Evolutionary conservation across 1,140 invertebrate genomes (phyloP).

Genomic region (Condylostylus longicornis): DNA sequence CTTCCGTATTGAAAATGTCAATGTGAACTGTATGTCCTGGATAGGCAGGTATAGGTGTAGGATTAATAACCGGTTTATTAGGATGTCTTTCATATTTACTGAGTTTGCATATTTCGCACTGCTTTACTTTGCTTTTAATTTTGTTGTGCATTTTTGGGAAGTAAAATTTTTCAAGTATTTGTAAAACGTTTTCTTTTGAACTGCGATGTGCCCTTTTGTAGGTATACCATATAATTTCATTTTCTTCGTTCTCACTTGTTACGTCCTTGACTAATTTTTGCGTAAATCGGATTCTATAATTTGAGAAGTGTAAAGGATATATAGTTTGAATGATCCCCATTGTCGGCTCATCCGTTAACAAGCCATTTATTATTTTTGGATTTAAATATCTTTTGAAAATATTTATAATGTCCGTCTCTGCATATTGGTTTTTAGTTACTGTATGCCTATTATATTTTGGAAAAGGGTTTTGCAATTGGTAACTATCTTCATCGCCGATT

Average conservation of each 20-base stretch:
- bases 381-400: constrained; percentile 1
- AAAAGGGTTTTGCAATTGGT: not conserved
- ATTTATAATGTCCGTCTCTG: not conserved
- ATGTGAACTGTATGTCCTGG: not conserved
- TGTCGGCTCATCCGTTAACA: not conserved
- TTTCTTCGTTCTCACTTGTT: not conserved
- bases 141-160: not conserved
- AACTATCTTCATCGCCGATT: not conserved
- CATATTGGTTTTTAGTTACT: not conserved
- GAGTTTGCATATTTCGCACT: not conserved
- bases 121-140: not conserved
- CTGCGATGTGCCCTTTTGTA: not conserved
- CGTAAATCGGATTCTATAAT: not conserved
- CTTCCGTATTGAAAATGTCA: not conserved
- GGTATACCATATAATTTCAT: not conserved
- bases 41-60: not conserved
- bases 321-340: not conserved
- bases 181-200: not conserved
- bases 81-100: not conserved
- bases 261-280: not conserved
- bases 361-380: not conserved
- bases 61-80: not conserved
- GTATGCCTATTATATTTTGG: not conserved
- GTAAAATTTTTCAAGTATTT: not conserved
- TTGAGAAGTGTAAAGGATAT: not conserved